A percentile compares a stretch with the other conserved stretches of the same genome.
Conservation (phyloP, 64 coral and sea anemone species). For the Pocillopora verrucosa region DNA sequence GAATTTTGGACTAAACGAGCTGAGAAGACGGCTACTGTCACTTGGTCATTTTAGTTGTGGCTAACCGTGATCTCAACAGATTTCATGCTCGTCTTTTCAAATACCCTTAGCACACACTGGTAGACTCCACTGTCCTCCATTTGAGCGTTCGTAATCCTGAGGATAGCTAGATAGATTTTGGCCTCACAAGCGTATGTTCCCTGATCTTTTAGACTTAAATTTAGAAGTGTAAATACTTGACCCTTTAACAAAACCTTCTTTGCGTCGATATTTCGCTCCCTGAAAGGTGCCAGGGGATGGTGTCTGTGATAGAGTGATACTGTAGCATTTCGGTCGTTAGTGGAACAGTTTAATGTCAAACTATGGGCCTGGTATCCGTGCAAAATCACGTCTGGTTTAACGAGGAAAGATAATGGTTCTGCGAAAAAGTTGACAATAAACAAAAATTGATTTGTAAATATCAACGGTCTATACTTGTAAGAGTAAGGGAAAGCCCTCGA, state of each 20-base stretch:
- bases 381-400: background rate
- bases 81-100: background rate
- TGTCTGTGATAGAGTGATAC: background rate
- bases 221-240: background rate
- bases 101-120: constrained; percentile 1
- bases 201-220: background rate
- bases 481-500: no score
- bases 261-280: background rate
- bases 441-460: no score
- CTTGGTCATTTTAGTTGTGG: background rate
- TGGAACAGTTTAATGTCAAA: background rate
- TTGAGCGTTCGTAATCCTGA: background rate
- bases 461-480: no score
- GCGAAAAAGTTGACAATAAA: background rate
- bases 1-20: no score
- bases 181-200: background rate
- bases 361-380: background rate
- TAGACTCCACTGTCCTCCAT: background rate
- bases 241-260: background rate
- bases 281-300: background rate
- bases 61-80: background rate
- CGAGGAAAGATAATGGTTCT: background rate
- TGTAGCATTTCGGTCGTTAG: background rate
- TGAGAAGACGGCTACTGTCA: no score
- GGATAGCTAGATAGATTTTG: background rate